Evolutionary conservation across 2,888 invertebrate genomes (phyloP).

Genomic region (Aelia acuminata): DNA sequence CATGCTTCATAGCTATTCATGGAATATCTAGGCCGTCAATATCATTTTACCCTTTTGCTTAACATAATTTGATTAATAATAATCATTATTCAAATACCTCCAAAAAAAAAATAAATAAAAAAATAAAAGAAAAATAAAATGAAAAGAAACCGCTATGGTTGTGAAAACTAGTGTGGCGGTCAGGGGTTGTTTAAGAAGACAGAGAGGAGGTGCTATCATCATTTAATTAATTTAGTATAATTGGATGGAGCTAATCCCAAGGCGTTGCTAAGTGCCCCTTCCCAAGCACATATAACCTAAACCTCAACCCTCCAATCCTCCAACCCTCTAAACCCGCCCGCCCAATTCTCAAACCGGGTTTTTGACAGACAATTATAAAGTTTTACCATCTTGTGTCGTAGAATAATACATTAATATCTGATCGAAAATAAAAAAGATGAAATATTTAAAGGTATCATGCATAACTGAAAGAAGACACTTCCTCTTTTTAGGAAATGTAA

Average conservation of each 20-base stretch:
- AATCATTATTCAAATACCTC: too few species aligned
- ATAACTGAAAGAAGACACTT: too few species aligned
- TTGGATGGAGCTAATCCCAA: conserved; percentile 49
- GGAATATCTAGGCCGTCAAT: too few species aligned
- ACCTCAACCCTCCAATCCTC: too few species aligned
- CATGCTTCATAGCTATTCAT: too few species aligned
- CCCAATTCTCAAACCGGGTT: neutral
- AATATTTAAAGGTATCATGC: too few species aligned
- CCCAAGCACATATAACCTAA: neutral
- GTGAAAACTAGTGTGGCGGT: neutral
- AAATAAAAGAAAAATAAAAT: too few species aligned
- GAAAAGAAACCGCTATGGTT: neutral
- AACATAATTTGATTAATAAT: too few species aligned
- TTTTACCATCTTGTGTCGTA: neutral
- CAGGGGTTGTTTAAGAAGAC: conserved; percentile 13
- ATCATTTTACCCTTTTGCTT: too few species aligned
- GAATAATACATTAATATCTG: too few species aligned
- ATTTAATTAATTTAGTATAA: conserved; percentile 55
- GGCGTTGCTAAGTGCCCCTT: neutral
- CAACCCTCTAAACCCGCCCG: neutral
- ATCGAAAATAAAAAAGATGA: neutral
- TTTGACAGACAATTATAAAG: neutral
- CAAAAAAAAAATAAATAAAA: too few species aligned
- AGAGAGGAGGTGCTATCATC: conserved; percentile 26
- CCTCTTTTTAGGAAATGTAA: too few species aligned